Percentiles rank a stretch among this genome's conserved stretches.
Evolutionary conservation across 2,888 invertebrate species (phyloP).

Genomic region (Fragum sueziense): DNA sequence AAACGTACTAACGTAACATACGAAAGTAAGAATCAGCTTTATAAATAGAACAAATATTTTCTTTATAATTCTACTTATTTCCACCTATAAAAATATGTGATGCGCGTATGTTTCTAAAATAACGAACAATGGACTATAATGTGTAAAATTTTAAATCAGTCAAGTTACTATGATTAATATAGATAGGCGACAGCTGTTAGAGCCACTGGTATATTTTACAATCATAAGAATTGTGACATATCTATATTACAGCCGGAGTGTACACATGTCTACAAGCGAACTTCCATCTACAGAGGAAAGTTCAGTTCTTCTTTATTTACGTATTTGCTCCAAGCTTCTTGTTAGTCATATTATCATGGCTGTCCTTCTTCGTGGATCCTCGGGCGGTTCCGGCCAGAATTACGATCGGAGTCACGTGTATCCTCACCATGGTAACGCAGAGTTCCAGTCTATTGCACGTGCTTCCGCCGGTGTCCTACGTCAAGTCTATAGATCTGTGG

Average conservation of each 20-base stretch:
- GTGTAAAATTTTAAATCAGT: too few species aligned
- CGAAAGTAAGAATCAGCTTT: background rate
- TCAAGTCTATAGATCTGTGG: slow-evolving; percentile 57
- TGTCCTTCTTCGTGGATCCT: slow-evolving; percentile 84
- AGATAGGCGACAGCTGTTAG: too few species aligned
- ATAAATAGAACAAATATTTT: too few species aligned
- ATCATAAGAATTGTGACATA: too few species aligned
- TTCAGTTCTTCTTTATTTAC: slow-evolving; percentile 87
- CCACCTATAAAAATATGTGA: too few species aligned
- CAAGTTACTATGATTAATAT: too few species aligned
- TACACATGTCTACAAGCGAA: slow-evolving; percentile 80
- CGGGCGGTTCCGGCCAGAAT: slow-evolving; percentile 58
- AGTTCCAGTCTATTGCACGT: slow-evolving; percentile 47
- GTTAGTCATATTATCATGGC: slow-evolving; percentile 85
- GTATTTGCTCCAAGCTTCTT: slow-evolving; percentile 83
- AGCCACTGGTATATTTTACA: too few species aligned
- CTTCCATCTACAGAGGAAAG: slow-evolving; percentile 90
- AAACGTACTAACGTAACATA: background rate
- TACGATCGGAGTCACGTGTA: slow-evolving; percentile 57
- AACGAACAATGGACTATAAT: too few species aligned
- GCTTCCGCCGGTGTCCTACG: slow-evolving; percentile 53
- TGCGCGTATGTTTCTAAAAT: too few species aligned
- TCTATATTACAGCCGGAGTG: slow-evolving; percentile 37
- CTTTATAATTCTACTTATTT: too few species aligned
- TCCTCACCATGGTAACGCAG: slow-evolving; percentile 61